phyloP scores from a whole-genome alignment of 1,140 invertebrate genomes.

The Plodia interpunctella region DNA sequence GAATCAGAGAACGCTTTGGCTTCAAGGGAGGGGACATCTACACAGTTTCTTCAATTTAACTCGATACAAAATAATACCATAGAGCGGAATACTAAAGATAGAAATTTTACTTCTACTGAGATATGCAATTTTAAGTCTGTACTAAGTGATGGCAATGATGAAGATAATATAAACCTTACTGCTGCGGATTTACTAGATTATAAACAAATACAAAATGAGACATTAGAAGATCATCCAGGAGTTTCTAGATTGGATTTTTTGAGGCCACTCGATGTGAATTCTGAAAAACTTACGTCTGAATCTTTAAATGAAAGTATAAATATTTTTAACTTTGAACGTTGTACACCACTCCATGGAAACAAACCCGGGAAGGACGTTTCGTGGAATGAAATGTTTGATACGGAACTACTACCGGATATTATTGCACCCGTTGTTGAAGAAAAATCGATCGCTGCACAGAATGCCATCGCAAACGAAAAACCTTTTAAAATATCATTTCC shows the following conservation, averaged over 20 bases:
- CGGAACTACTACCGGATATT: slow-evolving; percentile 30
- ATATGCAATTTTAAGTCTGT: too few relatives aligned
- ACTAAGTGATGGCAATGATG: too few relatives aligned
- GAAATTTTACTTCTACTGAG: too few relatives aligned
- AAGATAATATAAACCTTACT: neutral
- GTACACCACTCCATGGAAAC: neutral
- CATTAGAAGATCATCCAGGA: neutral
- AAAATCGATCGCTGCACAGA: slow-evolving; percentile 15
- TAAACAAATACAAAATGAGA: neutral
- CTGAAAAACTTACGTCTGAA: neutral
- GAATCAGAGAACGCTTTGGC: neutral
- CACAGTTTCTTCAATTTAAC: neutral
- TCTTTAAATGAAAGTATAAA: neutral
- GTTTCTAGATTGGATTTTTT: neutral
- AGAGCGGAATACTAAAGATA: too few relatives aligned
- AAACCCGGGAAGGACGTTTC: slow-evolving; percentile 14
- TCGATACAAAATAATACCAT: too few relatives aligned
- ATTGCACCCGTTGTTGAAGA: neutral
- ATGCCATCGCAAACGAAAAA: neutral
- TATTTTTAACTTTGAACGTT: neutral
- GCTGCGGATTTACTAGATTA: neutral
- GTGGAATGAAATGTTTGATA: slow-evolving; percentile 54
- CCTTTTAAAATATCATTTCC: slow-evolving; percentile 7
- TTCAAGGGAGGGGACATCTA: too few relatives aligned
- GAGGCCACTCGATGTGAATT: neutral